Evolutionary conservation across 2,888 invertebrate species (phyloP), one percentile per base, ranked within the genome.

Genomic region (Trichogramma dendrolimi): DNA sequence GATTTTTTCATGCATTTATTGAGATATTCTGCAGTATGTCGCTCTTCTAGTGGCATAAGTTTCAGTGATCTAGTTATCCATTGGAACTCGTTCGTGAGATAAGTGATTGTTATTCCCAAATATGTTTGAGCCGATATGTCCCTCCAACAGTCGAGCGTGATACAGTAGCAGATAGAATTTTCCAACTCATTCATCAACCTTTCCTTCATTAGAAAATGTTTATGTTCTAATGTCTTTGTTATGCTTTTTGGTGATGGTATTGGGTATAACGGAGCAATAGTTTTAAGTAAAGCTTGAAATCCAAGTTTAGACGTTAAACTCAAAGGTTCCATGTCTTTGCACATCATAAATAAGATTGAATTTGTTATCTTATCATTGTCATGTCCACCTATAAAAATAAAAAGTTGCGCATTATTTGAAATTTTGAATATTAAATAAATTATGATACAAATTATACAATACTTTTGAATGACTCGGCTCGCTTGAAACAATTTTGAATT

Each of bases 101-200:
- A 72, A 58, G 71, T 68, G 44, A 71, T 53, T 61, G 68, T 71
- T 57, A 69, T 66, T n/a, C n/a, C n/a, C n/a, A n/a, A n/a, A n/a
- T n/a, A n/a, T n/a, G n/a, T n/a, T n/a, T n/a, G n/a, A n/a, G 41
- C 69, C 70, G 51, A 70, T 60, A 62, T 68, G 70, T 71, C 69
- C 54, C 67, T 70, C 70, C 71, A 71, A 66, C 69, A 68, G 58
- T 72, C 70, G 61, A 68, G 68, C 52, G 70, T 51, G 11, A 51
- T 8, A 27, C 51, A 38, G 69, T 62, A 70, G 54, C 59, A 64
- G 67, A 60, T 67, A 44, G 6, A 8, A 54, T 44, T 46, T 46
- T 50, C 40, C 10, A 61, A 47, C 42, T 51, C 53, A 7, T 48
- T 39, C 48, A 54, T 47, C 39, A 43, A 62, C 40, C 42, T 47